phyloP scores from a whole-genome alignment of 2,888 invertebrate species.

The Ornithoptera priamus region DNA sequence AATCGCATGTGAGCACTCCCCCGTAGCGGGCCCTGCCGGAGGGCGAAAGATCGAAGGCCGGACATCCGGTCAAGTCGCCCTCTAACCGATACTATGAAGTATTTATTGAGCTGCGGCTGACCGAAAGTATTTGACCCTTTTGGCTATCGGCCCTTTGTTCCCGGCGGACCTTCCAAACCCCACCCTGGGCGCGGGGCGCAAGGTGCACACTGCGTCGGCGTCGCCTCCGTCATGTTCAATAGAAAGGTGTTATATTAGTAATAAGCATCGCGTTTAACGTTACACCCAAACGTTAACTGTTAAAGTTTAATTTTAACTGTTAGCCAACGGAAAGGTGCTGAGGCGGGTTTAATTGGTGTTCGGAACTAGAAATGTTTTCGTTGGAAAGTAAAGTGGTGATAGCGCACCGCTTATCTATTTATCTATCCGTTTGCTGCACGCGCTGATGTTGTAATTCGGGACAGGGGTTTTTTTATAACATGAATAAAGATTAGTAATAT shows the following conservation, averaged over 20 bases:
- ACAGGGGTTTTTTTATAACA: too few relatives aligned
- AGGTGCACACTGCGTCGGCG: neutral
- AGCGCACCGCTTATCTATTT: neutral
- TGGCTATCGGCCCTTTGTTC: conserved; percentile 41
- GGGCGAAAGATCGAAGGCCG: conserved; percentile 74
- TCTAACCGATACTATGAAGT: conserved; percentile 77
- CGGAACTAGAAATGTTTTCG: conserved; percentile 52
- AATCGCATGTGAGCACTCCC: conserved; percentile 47
- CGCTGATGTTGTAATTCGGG: too few relatives aligned
- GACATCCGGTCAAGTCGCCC: conserved; percentile 72
- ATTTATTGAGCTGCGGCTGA: conserved; percentile 78
- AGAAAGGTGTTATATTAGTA: conserved; percentile 30
- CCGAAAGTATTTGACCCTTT: conserved; percentile 77
- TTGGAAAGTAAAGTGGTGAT: conserved; percentile 46
- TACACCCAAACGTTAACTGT: neutral
- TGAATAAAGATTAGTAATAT: too few relatives aligned
- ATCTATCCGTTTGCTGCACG: too few relatives aligned
- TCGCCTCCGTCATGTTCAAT: conserved; percentile 3
- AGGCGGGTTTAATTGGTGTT: conserved; percentile 66
- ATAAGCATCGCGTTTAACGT: conserved; percentile 23
- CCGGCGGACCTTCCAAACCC: conserved; percentile 36
- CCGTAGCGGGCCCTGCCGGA: conserved; percentile 44
- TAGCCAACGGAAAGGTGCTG: conserved; percentile 52
- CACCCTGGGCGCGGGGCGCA: conserved; percentile 34
- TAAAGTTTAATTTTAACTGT: conserved; percentile 39